phyloP scores from a whole-genome alignment of 92 coral and sea anemone species.

The Nematostella vectensis region DNA sequence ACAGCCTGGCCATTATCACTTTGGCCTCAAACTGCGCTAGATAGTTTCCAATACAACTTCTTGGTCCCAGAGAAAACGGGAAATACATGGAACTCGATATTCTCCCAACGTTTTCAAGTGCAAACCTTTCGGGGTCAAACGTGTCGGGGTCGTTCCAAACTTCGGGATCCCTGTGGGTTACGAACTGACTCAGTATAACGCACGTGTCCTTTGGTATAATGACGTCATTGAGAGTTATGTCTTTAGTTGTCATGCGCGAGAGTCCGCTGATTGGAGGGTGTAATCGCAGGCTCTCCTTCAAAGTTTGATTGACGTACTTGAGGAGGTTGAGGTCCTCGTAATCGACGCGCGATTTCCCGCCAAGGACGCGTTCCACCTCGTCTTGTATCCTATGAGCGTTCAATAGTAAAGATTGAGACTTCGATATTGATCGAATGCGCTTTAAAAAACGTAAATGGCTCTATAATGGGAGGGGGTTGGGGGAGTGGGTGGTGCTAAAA shows the following conservation, averaged over 20 bases:
- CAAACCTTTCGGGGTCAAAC: constrained; percentile 12
- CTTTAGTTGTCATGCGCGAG: not conserved
- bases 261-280: constrained; percentile 35
- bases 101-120: constrained; percentile 6
- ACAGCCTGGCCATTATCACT: constrained; percentile 58
- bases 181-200: constrained; percentile 3
- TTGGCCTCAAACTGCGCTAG: constrained; percentile 75
- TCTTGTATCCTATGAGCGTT: constrained; percentile 19
- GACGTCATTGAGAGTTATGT: not conserved
- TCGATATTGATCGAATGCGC: no score
- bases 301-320: constrained; percentile 45
- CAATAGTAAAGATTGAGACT: not conserved
- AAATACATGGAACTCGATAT: constrained; percentile 29
- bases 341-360: constrained; percentile 18
- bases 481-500: no score
- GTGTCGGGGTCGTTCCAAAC: not conserved
- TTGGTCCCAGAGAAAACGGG: constrained; percentile 73
- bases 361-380: constrained; percentile 41
- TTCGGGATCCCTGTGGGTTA: constrained; percentile 1
- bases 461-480: no score
- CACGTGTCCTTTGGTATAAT: not conserved
- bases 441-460: no score
- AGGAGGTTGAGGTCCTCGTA: constrained; percentile 56
- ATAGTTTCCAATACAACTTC: constrained; percentile 75
- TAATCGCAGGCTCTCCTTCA: constrained; percentile 49